Percentiles rank a stretch among this genome's conserved stretches.
These are phyloP conservation scores for Oscheius onirici DNA, from an alignment of 2,888 invertebrate species.

Conservation along the genomic window DNA sequence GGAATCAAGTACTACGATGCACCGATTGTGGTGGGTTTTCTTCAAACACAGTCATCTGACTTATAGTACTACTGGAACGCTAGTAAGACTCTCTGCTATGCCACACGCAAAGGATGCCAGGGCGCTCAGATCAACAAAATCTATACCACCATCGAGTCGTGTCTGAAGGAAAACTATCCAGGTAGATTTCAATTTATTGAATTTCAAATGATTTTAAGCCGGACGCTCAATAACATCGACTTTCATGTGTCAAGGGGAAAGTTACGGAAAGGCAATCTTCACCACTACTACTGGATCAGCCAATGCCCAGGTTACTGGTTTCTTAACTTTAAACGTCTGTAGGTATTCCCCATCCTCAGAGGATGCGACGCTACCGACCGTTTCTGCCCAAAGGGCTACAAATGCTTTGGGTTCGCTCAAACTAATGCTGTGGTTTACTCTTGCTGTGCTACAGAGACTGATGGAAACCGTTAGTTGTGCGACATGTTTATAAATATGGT, in stretches of 20 bases:
- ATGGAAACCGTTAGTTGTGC: neutral
- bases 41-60: neutral
- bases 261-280: neutral
- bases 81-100: conserved; percentile 3
- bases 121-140: neutral
- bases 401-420: neutral
- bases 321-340: neutral
- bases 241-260: conserved; percentile 5
- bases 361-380: conserved; percentile 10
- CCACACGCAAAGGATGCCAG: conserved; percentile 2
- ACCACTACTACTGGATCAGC: neutral
- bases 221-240: neutral
- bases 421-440: no score
- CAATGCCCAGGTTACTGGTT: neutral
- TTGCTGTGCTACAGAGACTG: no score
- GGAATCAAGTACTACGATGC: conserved; percentile 15
- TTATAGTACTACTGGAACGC: conserved; percentile 17
- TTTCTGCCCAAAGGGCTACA: conserved; percentile 13
- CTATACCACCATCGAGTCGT: neutral
- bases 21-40: conserved; percentile 3
- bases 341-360: conserved; percentile 6
- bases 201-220: neutral
- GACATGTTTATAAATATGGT: neutral
- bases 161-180: conserved; percentile 1
- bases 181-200: neutral